Evolutionary conservation across 2,888 invertebrate genomes (phyloP).

Genomic region (Hyppa rectilinea): DNA sequence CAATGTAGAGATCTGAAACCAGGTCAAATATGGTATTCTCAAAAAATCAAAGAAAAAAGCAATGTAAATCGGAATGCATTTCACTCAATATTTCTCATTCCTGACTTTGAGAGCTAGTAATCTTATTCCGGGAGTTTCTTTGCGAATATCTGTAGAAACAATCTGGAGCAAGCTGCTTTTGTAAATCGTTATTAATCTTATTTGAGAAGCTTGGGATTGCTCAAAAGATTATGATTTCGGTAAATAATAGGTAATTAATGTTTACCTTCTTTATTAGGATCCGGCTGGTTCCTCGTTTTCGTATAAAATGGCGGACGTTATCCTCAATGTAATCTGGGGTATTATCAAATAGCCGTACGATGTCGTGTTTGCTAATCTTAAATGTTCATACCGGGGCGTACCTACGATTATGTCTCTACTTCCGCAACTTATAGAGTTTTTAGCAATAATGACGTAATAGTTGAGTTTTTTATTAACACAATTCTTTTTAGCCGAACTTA

Average conservation of each 20-base stretch:
- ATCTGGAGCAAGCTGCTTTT: constrained; percentile 50
- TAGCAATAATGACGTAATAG: background rate
- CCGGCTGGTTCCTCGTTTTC: constrained; percentile 35
- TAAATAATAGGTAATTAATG: constrained; percentile 63
- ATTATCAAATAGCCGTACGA: constrained; percentile 32
- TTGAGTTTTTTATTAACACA: background rate
- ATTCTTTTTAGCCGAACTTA: background rate
- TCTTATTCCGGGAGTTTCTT: constrained; percentile 39
- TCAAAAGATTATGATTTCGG: constrained; percentile 54
- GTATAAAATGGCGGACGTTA: constrained; percentile 28
- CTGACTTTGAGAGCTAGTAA: constrained; percentile 37
- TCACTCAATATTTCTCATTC: constrained; percentile 49
- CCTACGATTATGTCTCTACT: background rate
- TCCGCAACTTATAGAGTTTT: constrained; percentile 2
- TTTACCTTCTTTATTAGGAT: constrained; percentile 47
- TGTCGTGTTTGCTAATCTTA: constrained; percentile 31
- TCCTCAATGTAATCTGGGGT: constrained; percentile 39
- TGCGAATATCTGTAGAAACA: constrained; percentile 55
- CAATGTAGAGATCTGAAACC: constrained; percentile 6
- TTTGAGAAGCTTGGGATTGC: constrained; percentile 51
- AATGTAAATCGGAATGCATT: constrained; percentile 51
- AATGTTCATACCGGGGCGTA: background rate
- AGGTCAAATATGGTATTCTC: constrained; percentile 35
- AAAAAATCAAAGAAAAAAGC: constrained; percentile 33
- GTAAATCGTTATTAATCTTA: constrained; percentile 60